Percentiles rank a stretch among this genome's conserved stretches.
phyloP scores from a whole-genome alignment of 2,797 vertebrate genomes.

The Rachycentron canadum region DNA sequence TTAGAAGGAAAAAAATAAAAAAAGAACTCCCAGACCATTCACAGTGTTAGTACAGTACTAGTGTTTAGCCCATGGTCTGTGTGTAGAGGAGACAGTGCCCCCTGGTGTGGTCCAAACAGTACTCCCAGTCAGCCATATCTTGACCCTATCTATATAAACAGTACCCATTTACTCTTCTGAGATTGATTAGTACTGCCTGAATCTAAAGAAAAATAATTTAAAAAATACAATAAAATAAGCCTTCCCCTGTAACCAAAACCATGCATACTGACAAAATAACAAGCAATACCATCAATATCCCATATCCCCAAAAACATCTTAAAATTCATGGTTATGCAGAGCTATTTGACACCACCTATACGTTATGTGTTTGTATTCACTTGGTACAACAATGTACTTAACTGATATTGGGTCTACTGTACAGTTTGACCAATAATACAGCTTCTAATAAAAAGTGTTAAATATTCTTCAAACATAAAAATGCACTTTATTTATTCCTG shows the following conservation, averaged over 20 bases:
- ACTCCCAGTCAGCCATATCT: slow-evolving; percentile 70
- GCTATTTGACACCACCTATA: neutral
- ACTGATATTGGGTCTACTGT: neutral
- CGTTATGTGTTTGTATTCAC: neutral
- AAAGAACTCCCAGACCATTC: slow-evolving; percentile 18
- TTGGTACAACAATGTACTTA: neutral
- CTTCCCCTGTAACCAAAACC: slow-evolving; percentile 8
- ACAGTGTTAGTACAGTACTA: slow-evolving; percentile 36
- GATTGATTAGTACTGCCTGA: slow-evolving; percentile 71
- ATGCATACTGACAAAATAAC: neutral
- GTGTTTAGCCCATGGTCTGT: slow-evolving; percentile 57
- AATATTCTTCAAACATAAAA: neutral
- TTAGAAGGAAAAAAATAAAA: neutral
- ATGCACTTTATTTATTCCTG: neutral
- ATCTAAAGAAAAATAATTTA: neutral
- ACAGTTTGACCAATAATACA: neutral
- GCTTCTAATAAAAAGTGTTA: neutral
- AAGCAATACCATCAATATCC: neutral
- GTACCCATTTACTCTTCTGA: slow-evolving; percentile 65
- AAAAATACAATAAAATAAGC: neutral
- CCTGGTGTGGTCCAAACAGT: slow-evolving; percentile 79
- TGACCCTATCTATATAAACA: slow-evolving; percentile 53
- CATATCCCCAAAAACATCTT: neutral
- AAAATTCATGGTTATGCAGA: neutral
- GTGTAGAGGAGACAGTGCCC: slow-evolving; percentile 86